Evolutionary conservation across 2,888 invertebrate genomes (phyloP).

Genomic region (Drosophila vallismaia): DNA sequence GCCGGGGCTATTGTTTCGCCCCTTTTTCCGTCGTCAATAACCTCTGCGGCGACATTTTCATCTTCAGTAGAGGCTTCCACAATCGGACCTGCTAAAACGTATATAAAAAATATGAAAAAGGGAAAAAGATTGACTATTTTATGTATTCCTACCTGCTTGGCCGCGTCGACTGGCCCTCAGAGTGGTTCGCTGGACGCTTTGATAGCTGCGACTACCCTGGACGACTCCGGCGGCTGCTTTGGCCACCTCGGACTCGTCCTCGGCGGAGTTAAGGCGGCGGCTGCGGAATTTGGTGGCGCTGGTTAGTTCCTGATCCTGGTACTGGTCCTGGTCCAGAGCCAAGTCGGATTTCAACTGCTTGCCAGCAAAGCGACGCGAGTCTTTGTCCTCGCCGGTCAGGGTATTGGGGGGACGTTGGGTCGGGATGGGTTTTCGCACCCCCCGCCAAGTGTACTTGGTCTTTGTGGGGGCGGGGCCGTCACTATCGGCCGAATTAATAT

Average conservation of each 20-base stretch:
- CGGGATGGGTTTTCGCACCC: constrained; percentile 35
- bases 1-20: constrained; percentile 49
- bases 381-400: constrained; percentile 48
- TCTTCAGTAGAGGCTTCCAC: constrained; percentile 51
- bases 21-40: constrained; percentile 52
- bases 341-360: constrained; percentile 61
- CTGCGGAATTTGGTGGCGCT: constrained; percentile 36
- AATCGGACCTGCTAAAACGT: constrained; percentile 46
- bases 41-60: constrained; percentile 61
- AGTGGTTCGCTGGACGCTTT: constrained; percentile 36
- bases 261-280: constrained; percentile 55
- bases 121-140: neutral
- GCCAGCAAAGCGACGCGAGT: constrained; percentile 67
- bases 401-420: constrained; percentile 41
- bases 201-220: constrained; percentile 37
- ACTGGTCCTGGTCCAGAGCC: constrained; percentile 6
- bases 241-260: constrained; percentile 30
- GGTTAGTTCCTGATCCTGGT: constrained; percentile 6
- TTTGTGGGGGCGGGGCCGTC: constrained; percentile 8
- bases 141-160: neutral
- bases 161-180: neutral
- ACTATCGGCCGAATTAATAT: constrained; percentile 6
- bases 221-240: neutral
- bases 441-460: constrained; percentile 54
- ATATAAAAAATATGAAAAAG: neutral